Evolutionary conservation across 2,888 invertebrate species (phyloP).

Genomic region (Drosophila percnosoma): DNA sequence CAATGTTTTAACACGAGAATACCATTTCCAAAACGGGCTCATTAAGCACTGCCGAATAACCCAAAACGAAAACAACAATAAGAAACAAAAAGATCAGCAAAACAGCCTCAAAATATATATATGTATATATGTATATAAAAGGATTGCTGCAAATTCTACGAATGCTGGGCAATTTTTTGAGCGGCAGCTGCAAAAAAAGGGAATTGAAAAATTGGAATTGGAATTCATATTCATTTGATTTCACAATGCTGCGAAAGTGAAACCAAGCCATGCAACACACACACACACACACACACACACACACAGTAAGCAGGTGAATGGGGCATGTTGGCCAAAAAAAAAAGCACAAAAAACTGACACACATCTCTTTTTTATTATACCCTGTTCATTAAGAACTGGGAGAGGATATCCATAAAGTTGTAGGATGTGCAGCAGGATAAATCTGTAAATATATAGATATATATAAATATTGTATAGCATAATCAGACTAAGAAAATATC

Average conservation of each 20-base stretch:
- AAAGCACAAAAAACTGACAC: constrained; percentile 35
- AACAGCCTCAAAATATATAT: neutral
- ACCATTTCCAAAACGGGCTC: constrained; percentile 78
- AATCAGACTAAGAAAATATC: neutral
- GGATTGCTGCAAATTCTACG: constrained; percentile 69
- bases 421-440: neutral
- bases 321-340: constrained; percentile 32
- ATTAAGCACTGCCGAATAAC: constrained; percentile 69
- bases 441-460: neutral
- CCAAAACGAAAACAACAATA: constrained; percentile 12
- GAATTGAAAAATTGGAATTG: constrained; percentile 55
- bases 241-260: constrained; percentile 78
- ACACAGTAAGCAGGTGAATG: constrained; percentile 24
- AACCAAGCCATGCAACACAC: constrained; percentile 42
- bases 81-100: neutral
- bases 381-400: neutral
- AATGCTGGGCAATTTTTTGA: constrained; percentile 41
- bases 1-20: constrained; percentile 80
- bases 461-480: neutral
- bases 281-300: neutral
- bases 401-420: neutral
- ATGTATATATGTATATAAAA: constrained; percentile 31
- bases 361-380: constrained; percentile 34
- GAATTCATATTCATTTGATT: constrained; percentile 78
- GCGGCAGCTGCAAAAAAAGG: constrained; percentile 67